Conservation (phyloP, 2,113 vertebrate genomes). For the Phycodurus eques region DNA sequence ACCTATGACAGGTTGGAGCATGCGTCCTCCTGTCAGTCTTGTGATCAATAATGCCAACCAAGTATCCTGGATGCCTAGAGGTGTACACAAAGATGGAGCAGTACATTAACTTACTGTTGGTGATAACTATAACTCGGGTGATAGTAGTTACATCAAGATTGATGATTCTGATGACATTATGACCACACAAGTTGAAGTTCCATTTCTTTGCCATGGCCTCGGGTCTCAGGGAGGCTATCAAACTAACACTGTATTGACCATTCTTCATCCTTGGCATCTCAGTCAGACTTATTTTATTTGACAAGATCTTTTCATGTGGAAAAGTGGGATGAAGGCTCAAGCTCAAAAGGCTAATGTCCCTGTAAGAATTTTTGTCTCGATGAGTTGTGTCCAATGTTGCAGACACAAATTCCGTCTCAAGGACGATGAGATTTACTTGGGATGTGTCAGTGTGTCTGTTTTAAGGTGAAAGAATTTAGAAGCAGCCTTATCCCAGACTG, state of each 20-base stretch:
- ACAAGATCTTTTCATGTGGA: constrained; percentile 29
- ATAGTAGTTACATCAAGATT: constrained; percentile 13
- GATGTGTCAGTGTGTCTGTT: constrained; percentile 19
- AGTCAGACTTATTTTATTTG: constrained; percentile 39
- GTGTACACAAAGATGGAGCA: constrained; percentile 30
- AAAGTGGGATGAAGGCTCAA: constrained; percentile 30
- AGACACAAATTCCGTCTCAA: constrained; percentile 38
- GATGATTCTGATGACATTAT: constrained; percentile 9
- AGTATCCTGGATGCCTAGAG: constrained; percentile 25
- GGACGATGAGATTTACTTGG: constrained; percentile 48
- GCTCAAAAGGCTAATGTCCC: constrained; percentile 33
- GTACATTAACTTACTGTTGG: constrained; percentile 28
- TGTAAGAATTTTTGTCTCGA: constrained; percentile 11
- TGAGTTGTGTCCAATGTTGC: constrained; percentile 12
- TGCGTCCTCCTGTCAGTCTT: constrained; percentile 28
- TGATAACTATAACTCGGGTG: constrained; percentile 11
- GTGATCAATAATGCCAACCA: constrained; percentile 26
- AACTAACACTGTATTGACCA: constrained; percentile 33
- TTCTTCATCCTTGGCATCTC: constrained; percentile 43
- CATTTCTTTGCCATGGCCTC: constrained; percentile 33
- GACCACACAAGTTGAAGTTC: constrained; percentile 24
- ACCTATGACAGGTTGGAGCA: constrained; percentile 36
- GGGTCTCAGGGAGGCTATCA: constrained; percentile 25
- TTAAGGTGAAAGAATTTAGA: constrained; percentile 51
- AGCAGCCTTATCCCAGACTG: constrained; percentile 67